Evolutionary conservation across 2,113 vertebrate genomes (phyloP).

Genomic region (Taxidea taxus): DNA sequence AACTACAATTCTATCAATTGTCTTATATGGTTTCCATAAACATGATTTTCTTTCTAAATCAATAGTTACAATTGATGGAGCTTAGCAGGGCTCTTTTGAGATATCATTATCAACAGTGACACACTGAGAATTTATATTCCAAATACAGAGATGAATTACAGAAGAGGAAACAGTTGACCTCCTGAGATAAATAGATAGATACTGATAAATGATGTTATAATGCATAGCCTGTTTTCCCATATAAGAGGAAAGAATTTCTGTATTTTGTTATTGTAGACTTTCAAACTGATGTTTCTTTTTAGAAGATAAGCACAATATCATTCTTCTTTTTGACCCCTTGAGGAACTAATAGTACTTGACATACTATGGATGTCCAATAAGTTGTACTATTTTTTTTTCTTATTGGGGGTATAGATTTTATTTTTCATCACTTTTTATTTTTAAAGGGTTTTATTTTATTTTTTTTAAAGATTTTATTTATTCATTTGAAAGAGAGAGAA

Average conservation of each 20-base stretch:
- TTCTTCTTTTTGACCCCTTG: not conserved
- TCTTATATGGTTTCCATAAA: slow-evolving; percentile 30
- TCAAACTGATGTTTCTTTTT: slow-evolving; percentile 24
- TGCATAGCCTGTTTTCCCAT: slow-evolving; percentile 27
- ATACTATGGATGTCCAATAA: not conserved
- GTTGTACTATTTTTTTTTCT: not conserved
- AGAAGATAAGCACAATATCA: slow-evolving; percentile 21
- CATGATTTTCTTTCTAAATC: slow-evolving; percentile 55
- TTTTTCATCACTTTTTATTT: not conserved
- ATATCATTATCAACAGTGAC: slow-evolving; percentile 53
- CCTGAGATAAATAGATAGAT: slow-evolving; percentile 41
- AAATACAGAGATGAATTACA: slow-evolving; percentile 50
- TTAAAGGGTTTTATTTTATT: too few relatives aligned
- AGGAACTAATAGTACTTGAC: not conserved
- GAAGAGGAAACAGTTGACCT: slow-evolving; percentile 1
- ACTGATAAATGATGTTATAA: slow-evolving; percentile 48
- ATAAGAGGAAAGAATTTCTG: slow-evolving; percentile 41
- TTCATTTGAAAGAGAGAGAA: too few relatives aligned
- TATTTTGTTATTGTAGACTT: not conserved
- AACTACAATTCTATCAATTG: slow-evolving; percentile 44
- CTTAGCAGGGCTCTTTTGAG: slow-evolving; percentile 33
- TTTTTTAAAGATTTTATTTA: too few relatives aligned
- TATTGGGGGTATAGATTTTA: not conserved
- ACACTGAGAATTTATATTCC: slow-evolving; percentile 49
- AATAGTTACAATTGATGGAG: slow-evolving; percentile 40